Conservation (phyloP, 2,888 invertebrate species). For the Sycophila texana region DNA sequence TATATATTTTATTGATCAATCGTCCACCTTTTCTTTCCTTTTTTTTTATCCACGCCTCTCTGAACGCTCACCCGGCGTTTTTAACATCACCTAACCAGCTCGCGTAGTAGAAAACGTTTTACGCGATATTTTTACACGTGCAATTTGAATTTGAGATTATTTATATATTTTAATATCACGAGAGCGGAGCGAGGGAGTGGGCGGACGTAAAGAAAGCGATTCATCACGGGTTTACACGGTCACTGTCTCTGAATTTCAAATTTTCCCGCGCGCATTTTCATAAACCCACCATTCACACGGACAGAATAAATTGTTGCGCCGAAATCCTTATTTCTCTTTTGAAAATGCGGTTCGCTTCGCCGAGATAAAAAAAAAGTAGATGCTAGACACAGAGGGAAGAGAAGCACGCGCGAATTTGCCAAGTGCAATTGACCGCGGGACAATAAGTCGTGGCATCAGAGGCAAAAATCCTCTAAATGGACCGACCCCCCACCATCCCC, state of each 20-base stretch:
- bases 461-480: slow-evolving; percentile 31
- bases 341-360: not conserved
- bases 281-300: slow-evolving; percentile 44
- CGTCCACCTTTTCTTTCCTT: not conserved
- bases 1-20: not conserved
- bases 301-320: slow-evolving; percentile 47
- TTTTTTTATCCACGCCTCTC: too few relatives aligned
- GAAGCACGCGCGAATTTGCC: not conserved
- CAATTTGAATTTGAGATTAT: slow-evolving; percentile 49
- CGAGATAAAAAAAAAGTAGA: not conserved
- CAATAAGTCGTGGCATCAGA: not conserved
- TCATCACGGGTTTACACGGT: slow-evolving; percentile 51
- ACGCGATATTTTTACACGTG: slow-evolving; percentile 1
- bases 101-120: not conserved
- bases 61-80: too few relatives aligned
- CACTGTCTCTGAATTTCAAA: slow-evolving; percentile 44
- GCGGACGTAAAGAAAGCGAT: slow-evolving; percentile 45
- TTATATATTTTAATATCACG: slow-evolving; percentile 49
- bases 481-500: too few relatives aligned
- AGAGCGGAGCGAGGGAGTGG: not conserved
- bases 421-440: slow-evolving; percentile 7
- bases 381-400: not conserved
- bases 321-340: slow-evolving; percentile 27
- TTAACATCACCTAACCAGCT: too few relatives aligned
- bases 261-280: slow-evolving; percentile 47